Evolutionary conservation across 2,888 invertebrate genomes (phyloP).

Genomic region (Ormyrus pomaceus): DNA sequence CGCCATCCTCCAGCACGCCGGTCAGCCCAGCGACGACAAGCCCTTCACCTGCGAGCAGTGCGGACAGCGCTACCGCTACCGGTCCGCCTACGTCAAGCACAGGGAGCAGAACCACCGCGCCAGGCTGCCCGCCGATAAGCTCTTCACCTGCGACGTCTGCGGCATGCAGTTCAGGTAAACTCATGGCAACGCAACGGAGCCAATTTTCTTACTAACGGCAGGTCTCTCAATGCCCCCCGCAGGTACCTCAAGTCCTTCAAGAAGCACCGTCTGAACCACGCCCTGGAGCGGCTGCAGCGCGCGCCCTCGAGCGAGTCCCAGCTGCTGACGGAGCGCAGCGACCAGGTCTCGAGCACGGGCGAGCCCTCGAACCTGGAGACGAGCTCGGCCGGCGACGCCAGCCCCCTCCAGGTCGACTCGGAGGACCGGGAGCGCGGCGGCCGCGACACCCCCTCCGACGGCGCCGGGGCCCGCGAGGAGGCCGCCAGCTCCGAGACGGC

Average conservation of each 20-base stretch:
- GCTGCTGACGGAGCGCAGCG: constrained; percentile 76
- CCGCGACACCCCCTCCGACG: constrained; percentile 40
- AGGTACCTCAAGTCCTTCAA: constrained; percentile 93
- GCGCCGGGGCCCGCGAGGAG: constrained; percentile 48
- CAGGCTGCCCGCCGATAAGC: constrained; percentile 90
- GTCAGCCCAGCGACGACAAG: constrained; percentile 85
- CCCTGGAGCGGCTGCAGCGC: constrained; percentile 88
- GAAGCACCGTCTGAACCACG: constrained; percentile 92
- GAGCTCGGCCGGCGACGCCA: constrained; percentile 77
- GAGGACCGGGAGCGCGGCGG: constrained; percentile 66
- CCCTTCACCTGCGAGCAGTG: constrained; percentile 95
- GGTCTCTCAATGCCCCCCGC: not conserved
- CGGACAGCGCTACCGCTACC: constrained; percentile 92
- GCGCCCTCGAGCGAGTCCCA: constrained; percentile 65
- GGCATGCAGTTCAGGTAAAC: constrained; percentile 87
- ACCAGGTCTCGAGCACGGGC: constrained; percentile 85
- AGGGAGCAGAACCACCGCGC: constrained; percentile 93
- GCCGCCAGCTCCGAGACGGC: constrained; percentile 66
- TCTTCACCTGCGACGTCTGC: constrained; percentile 93
- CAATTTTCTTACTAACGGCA: not conserved
- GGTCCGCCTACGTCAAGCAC: constrained; percentile 90
- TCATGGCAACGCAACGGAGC: not conserved
- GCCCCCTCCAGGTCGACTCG: constrained; percentile 75
- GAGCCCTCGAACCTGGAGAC: constrained; percentile 79
- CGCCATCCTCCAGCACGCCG: constrained; percentile 88